Base-by-base conservation (phyloP, 2,888 invertebrate genomes). In the Campoplex nolae region DNA sequence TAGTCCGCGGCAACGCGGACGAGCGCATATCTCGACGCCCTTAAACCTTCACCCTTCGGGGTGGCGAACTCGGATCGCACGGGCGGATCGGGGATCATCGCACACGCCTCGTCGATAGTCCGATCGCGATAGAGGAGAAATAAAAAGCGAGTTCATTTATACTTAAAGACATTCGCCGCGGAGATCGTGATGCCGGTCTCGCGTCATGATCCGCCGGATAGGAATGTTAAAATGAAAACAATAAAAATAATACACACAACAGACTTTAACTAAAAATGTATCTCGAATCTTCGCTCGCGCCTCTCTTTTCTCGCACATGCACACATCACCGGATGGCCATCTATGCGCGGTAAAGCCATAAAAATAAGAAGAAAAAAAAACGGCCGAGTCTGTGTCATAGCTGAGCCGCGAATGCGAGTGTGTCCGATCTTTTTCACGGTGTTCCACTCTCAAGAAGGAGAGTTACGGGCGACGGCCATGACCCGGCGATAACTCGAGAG, bases 1-100 rank as follows among this genome's bases (percentile, higher is more conserved):
- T 93, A 93, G 93, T 93, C 92, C 91, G 93, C 93, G 93, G 93
- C 93, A 93, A 93, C 93, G 93, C 92, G 92, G 93, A 93, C 93
- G 93, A 93, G 58, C 13, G 92, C 92, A 92, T 88, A 92, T 48
- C 62, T 35, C 62, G 80, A 68, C 78, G 78, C 93, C 93, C 76
- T 62, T 62, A 62, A 89, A 93, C 51, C 71, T 51, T 51, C 93
- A 92, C 93, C 93, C 89, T 89, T 58, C 65, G 67, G 70, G 48
- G 79, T 74, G 79, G 82, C 83, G 58, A 32, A 65, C 71, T 77
- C 38, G 38, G 38, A 38, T 38, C 81, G 56, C 71, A 71, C 82
- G 16, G 16, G 62, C 62, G 62, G 16, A 62, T 45, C 62, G 58
- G 62, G 70, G 54, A 70, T 74, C 23, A 62, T 62, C 62, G 62